Percentiles rank a stretch among this genome's conserved stretches.
phyloP scores from a whole-genome alignment of 1,140 invertebrate genomes.

The Lepidotrigona ventralis region DNA sequence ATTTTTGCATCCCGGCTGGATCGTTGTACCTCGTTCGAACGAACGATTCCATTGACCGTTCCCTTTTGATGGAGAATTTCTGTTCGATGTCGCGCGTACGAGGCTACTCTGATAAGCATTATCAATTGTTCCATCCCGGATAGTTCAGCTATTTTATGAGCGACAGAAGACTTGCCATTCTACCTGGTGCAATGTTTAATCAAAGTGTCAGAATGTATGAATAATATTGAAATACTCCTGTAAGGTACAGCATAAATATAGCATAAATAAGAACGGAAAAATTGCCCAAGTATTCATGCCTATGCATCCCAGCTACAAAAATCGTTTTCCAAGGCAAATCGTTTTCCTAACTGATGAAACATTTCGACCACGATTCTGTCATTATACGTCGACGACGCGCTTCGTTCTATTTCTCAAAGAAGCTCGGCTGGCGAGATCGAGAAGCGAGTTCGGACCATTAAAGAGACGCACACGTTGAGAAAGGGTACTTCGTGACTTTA shows the following conservation, averaged over 20 bases:
- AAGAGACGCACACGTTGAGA: constrained; percentile 7
- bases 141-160: background rate
- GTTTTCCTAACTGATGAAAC: background rate
- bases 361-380: background rate
- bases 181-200: background rate
- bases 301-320: background rate
- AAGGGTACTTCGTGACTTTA: constrained; percentile 8
- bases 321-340: background rate
- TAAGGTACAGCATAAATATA: background rate
- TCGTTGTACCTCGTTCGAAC: background rate
- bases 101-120: background rate
- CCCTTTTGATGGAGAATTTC: background rate
- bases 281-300: background rate
- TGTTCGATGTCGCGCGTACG: background rate
- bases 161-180: background rate
- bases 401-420: background rate
- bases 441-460: background rate
- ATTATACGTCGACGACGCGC: background rate
- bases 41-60: background rate
- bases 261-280: background rate
- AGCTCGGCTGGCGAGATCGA: background rate
- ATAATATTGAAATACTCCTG: background rate
- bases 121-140: background rate
- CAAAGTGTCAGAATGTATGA: background rate
- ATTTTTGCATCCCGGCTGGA: background rate